These are phyloP conservation scores for Anhinga anhinga DNA, from an alignment of 2,113 vertebrate genomes.

Conservation along the genomic window DNA sequence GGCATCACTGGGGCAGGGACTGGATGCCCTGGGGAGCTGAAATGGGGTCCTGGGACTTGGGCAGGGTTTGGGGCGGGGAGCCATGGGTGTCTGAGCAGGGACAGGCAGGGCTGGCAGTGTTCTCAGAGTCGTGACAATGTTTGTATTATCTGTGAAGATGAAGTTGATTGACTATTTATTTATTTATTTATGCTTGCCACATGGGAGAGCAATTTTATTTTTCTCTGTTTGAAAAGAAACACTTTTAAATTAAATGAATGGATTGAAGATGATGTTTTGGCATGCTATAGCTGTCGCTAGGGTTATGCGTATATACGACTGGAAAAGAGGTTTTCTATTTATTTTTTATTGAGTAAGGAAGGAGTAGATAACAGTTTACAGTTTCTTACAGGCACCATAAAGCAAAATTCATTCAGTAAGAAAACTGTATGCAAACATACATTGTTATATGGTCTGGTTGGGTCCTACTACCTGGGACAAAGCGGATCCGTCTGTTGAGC, in stretches of 20 bases:
- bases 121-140: background rate
- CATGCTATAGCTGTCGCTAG: background rate
- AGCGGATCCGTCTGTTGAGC: background rate
- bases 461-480: background rate
- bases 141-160: background rate
- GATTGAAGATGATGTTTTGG: background rate
- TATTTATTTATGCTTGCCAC: background rate
- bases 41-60: background rate
- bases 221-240: background rate
- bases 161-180: background rate
- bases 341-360: background rate
- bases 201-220: background rate
- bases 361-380: background rate
- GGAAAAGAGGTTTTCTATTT: background rate
- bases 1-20: background rate
- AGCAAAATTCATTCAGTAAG: background rate
- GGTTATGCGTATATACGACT: background rate
- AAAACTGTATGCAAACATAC: background rate
- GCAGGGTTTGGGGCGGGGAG: background rate
- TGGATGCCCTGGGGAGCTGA: background rate
- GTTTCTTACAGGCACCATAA: background rate
- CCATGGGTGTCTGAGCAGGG: background rate
- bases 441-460: background rate
- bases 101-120: background rate
- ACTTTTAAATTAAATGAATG: background rate